Conservation (phyloP, 2,888 invertebrate species). For the Phyllotreta cruciferae region DNA sequence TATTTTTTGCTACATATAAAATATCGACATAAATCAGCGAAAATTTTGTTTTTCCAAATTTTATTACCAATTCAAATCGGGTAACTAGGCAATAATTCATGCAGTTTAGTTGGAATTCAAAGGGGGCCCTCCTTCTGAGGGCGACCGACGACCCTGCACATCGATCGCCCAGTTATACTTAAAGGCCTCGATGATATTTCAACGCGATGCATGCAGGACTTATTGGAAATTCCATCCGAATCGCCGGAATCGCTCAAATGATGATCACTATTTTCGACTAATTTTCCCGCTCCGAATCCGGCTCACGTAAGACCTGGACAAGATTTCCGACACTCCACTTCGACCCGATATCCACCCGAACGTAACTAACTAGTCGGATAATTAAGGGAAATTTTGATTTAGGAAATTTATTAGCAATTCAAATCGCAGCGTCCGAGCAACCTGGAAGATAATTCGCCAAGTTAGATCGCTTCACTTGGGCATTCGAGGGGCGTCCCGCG, state of each 20-base stretch:
- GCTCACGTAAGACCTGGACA: no score
- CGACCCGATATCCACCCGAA: not conserved
- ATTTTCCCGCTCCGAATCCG: no score
- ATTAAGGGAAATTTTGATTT: slow-evolving; percentile 53
- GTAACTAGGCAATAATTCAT: slow-evolving; percentile 54
- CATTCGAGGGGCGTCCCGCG: slow-evolving; percentile 20
- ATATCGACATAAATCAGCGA: slow-evolving; percentile 52
- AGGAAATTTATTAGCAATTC: slow-evolving; percentile 55
- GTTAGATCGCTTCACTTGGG: slow-evolving; percentile 16
- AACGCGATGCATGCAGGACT: slow-evolving; percentile 12
- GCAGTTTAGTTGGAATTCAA: slow-evolving; percentile 51
- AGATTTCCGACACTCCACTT: not conserved
- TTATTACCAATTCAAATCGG: slow-evolving; percentile 57
- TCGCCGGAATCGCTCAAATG: no score
- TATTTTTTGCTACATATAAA: slow-evolving; percentile 52
- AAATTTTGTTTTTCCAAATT: slow-evolving; percentile 55
- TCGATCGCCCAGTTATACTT: slow-evolving; percentile 25
- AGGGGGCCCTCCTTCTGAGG: slow-evolving; percentile 40
- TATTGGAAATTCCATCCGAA: slow-evolving; percentile 1
- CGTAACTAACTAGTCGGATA: slow-evolving; percentile 30
- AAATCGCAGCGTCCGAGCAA: slow-evolving; percentile 46
- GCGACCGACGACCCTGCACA: slow-evolving; percentile 21
- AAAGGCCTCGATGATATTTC: slow-evolving; percentile 25
- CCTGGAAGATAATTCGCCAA: slow-evolving; percentile 17
- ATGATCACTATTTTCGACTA: no score